These are phyloP conservation scores for Sipha flava DNA, from an alignment of 1,140 invertebrate genomes.

Conservation along the genomic window DNA sequence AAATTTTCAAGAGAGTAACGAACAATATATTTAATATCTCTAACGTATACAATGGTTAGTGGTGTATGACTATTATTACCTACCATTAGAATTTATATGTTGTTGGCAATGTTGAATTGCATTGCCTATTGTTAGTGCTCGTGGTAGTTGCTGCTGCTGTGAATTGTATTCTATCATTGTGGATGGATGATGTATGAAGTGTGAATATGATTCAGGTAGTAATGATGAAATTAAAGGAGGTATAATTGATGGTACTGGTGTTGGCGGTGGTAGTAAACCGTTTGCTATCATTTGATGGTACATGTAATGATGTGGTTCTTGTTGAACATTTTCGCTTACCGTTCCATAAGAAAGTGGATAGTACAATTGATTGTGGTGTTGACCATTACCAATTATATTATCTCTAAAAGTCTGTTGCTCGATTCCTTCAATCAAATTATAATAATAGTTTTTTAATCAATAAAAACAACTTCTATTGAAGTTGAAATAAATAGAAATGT, in stretches of 20 bases:
- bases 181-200: neutral
- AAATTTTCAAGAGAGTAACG: too few species aligned
- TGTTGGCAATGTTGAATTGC: neutral
- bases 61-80: too few species aligned
- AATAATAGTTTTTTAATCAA: too few species aligned
- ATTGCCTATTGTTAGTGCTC: neutral
- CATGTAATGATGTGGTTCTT: neutral
- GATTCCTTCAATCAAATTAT: neutral
- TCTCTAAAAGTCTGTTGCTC: neutral
- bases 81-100: too few species aligned
- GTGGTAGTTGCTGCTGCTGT: neutral
- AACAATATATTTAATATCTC: too few species aligned
- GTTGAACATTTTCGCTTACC: neutral
- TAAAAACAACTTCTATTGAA: too few species aligned
- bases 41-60: too few species aligned
- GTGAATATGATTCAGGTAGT: neutral
- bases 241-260: neutral
- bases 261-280: neutral
- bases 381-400: neutral
- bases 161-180: neutral
- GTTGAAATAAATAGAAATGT: too few species aligned
- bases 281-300: neutral
- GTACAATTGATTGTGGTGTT: neutral
- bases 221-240: neutral
- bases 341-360: neutral